phyloP scores from a whole-genome alignment of 1,140 invertebrate species.

The Rhyzopertha dominica region DNA sequence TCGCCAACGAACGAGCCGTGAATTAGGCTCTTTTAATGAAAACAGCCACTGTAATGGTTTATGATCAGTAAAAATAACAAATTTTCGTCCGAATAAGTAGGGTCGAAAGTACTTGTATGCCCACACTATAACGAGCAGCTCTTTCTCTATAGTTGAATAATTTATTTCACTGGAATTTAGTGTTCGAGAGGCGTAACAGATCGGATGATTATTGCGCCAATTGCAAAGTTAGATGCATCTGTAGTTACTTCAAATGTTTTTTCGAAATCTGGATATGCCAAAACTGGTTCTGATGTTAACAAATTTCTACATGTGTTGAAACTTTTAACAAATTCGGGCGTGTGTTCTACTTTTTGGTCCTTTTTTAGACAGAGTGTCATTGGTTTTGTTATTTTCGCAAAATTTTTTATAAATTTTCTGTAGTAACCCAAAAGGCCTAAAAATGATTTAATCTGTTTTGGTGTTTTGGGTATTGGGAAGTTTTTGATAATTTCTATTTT shows the following conservation, averaged over 20 bases:
- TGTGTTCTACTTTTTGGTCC: conserved; percentile 18
- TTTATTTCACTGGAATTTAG: too few species aligned
- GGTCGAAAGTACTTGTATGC: conserved; percentile 44
- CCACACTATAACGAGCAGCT: conserved; percentile 38
- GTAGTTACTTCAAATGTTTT: conserved; percentile 28
- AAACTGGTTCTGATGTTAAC: conserved; percentile 17
- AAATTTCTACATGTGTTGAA: conserved; percentile 19
- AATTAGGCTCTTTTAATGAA: conserved; percentile 5
- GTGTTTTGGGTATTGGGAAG: conserved; percentile 37
- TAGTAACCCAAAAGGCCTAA: conserved; percentile 41
- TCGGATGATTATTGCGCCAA: conserved; percentile 32
- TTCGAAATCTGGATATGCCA: conserved; percentile 28
- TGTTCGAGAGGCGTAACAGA: conserved; percentile 29
- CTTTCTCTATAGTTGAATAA: too few species aligned
- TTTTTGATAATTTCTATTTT: conserved; percentile 43
- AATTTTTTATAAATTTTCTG: conserved; percentile 33
- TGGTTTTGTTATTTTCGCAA: too few species aligned
- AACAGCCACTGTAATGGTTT: conserved; percentile 5
- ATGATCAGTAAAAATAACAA: background rate
- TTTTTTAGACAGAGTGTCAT: conserved; percentile 33
- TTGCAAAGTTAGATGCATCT: conserved; percentile 29
- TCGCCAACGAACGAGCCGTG: background rate
- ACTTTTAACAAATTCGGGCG: conserved; percentile 2
- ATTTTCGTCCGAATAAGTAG: too few species aligned
- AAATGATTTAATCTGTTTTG: conserved; percentile 38